Conservation (phyloP, 2,797 vertebrate genomes). For the Microchirus variegatus region DNA sequence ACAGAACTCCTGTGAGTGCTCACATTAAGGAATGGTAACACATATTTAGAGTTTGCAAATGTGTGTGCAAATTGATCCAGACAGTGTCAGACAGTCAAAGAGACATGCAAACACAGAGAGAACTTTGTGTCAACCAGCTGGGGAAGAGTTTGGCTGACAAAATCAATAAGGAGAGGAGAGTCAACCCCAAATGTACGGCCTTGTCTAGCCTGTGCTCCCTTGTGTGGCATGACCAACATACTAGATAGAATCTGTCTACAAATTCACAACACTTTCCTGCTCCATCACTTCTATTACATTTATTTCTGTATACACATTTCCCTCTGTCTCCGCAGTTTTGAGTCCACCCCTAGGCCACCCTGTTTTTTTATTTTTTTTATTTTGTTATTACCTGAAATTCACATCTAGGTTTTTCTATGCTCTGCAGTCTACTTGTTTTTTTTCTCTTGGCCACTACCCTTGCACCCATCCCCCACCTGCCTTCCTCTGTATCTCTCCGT, state of each 20-base stretch:
- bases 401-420: constrained; percentile 21
- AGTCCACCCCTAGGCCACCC: neutral
- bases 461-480: constrained; percentile 29
- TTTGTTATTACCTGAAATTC: constrained; percentile 24
- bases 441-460: constrained; percentile 9
- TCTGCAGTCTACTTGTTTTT: constrained; percentile 26
- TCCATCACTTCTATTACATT: constrained; percentile 39
- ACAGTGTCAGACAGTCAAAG: constrained; percentile 8
- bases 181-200: constrained; percentile 53
- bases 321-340: constrained; percentile 10
- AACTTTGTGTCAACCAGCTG: constrained; percentile 39
- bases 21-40: constrained; percentile 15
- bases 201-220: constrained; percentile 38
- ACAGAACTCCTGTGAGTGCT: constrained; percentile 12
- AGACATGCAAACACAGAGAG: neutral
- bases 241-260: constrained; percentile 35
- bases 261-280: constrained; percentile 19
- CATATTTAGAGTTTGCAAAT: constrained; percentile 24
- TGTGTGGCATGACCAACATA: constrained; percentile 45
- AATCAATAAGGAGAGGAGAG: constrained; percentile 65
- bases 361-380: constrained; percentile 13
- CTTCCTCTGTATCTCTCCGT: constrained; percentile 22
- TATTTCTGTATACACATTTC: constrained; percentile 19
- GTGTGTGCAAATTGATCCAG: constrained; percentile 37
- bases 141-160: constrained; percentile 49